phyloP scores from a whole-genome alignment of 64 coral and sea anemone genomes.

The Pachyseris speciosa region DNA sequence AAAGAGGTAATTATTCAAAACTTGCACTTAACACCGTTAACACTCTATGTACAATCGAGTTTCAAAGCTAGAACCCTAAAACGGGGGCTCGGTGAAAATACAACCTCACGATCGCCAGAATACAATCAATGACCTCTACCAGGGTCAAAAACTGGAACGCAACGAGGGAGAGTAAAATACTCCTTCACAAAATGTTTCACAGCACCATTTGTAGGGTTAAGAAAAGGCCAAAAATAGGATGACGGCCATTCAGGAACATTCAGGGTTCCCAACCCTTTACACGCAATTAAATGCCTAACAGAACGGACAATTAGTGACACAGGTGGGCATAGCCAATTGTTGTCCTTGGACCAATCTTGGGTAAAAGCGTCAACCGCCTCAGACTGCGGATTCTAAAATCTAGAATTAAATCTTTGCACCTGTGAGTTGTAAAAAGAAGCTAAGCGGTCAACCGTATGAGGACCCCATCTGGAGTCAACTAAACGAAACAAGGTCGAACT shows the following conservation, averaged over 20 bases:
- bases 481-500: background rate
- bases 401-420: constrained; percentile 51
- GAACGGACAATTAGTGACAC: constrained; percentile 26
- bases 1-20: too few relatives aligned
- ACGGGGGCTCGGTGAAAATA: background rate
- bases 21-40: background rate
- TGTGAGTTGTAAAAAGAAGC: constrained; percentile 54
- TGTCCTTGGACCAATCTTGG: constrained; percentile 32
- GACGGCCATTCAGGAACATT: constrained; percentile 63
- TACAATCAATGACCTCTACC: too few relatives aligned
- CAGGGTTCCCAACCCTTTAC: background rate
- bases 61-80: background rate
- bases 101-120: background rate
- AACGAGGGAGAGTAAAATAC: background rate
- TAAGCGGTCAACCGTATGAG: constrained; percentile 56
- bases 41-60: background rate
- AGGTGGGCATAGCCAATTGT: constrained; percentile 65
- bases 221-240: constrained; percentile 53
- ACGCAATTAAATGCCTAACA: background rate
- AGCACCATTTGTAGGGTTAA: background rate
- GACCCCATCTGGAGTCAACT: constrained; percentile 27
- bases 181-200: background rate
- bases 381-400: constrained; percentile 10
- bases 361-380: constrained; percentile 49
- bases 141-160: too few relatives aligned